These are phyloP conservation scores for Psittacula cyanocephala DNA, from an alignment of 2,113 vertebrate genomes.

Conservation along the genomic window DNA sequence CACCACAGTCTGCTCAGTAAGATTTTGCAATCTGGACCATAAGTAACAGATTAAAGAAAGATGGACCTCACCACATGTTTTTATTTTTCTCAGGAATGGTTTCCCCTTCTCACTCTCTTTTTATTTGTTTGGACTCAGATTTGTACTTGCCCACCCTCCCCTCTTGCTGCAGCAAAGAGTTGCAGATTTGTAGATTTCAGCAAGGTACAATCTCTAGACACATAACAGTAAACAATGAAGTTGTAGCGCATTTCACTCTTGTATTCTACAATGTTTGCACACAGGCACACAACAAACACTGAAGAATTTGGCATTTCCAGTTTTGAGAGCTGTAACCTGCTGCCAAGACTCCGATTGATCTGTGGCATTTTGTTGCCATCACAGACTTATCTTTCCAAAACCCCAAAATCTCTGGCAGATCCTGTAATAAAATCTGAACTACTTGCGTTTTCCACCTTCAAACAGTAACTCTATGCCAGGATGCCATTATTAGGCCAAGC, in stretches of 20 bases:
- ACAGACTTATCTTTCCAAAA: neutral
- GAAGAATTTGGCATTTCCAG: neutral
- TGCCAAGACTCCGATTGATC: neutral
- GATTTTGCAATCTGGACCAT: neutral
- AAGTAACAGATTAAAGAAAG: neutral
- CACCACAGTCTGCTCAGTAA: neutral
- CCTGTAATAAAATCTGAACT: constrained; percentile 50
- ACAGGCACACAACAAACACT: neutral
- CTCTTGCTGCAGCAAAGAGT: neutral
- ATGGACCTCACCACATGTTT: neutral
- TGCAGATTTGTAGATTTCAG: neutral
- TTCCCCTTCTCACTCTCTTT: neutral
- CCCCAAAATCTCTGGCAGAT: neutral
- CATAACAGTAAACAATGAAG: neutral
- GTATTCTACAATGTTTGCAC: neutral
- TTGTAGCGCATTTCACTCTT: neutral
- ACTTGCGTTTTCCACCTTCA: constrained; percentile 33
- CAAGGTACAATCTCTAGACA: neutral
- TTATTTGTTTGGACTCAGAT: neutral
- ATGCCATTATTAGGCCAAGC: constrained; percentile 66
- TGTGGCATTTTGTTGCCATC: neutral
- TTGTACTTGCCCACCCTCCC: neutral
- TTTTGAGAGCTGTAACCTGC: neutral
- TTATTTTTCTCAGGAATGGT: neutral
- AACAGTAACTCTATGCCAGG: constrained; percentile 67